Conservation (phyloP, 1,140 invertebrate genomes). For the Metaphire vulgaris region DNA sequence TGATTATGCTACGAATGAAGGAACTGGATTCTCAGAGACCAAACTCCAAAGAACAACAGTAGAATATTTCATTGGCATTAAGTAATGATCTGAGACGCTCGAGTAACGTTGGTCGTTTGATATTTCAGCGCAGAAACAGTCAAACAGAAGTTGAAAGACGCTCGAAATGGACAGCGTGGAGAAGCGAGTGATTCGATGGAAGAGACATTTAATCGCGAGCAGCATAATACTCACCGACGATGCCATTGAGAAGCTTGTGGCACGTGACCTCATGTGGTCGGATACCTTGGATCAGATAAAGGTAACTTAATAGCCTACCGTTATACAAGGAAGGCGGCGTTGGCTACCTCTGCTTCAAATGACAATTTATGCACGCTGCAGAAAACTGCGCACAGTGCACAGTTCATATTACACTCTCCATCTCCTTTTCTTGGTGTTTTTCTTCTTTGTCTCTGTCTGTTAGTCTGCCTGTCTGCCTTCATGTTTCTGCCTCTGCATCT, state of each 20-base stretch:
- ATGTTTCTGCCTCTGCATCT: too few species aligned
- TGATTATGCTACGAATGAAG: too few species aligned
- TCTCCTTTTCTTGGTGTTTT: background rate
- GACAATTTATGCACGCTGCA: background rate
- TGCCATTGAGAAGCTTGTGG: slow-evolving; percentile 8
- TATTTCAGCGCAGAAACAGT: too few species aligned
- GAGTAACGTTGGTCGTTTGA: too few species aligned
- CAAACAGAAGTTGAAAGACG: background rate
- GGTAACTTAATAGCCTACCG: background rate
- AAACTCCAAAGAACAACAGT: too few species aligned
- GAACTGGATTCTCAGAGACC: too few species aligned
- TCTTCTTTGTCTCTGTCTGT: background rate
- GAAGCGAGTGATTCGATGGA: slow-evolving; percentile 20
- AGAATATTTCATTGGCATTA: too few species aligned
- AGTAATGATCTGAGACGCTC: too few species aligned
- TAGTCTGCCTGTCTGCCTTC: too few species aligned
- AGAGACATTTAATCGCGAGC: slow-evolving; percentile 1
- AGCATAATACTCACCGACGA: slow-evolving; percentile 4
- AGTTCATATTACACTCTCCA: background rate
- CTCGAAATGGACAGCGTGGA: slow-evolving; percentile 10
- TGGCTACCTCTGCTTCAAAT: too few species aligned
- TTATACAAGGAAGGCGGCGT: too few species aligned
- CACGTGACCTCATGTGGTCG: slow-evolving; percentile 10
- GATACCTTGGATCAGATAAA: background rate
- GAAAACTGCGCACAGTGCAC: too few species aligned